Conservation (phyloP, 2,113 vertebrate species). For the Lepidothrix coronata region DNA sequence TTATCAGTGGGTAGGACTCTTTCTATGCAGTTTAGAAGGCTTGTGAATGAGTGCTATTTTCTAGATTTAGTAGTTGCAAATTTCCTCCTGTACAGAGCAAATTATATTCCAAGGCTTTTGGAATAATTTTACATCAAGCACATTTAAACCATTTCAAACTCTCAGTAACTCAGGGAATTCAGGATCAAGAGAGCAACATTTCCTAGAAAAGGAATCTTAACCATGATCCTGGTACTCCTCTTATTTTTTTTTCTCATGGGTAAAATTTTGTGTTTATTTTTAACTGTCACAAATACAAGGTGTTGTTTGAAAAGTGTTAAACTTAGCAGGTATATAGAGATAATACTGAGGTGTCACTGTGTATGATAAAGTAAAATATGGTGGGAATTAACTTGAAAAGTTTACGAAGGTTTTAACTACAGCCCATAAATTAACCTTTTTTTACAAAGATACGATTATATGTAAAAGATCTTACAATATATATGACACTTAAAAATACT, state of each 20-base stretch:
- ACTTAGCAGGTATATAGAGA: conserved; percentile 78
- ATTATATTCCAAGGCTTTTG: background rate
- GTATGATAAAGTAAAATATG: conserved; percentile 74
- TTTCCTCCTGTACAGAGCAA: background rate
- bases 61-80: background rate
- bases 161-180: background rate
- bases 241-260: conserved; percentile 64
- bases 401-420: conserved; percentile 43
- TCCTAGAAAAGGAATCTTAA: conserved; percentile 45
- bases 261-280: conserved; percentile 78
- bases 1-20: background rate
- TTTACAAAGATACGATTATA: conserved; percentile 1
- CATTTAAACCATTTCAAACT: conserved; percentile 15
- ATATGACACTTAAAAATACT: background rate
- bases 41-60: background rate
- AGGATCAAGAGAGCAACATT: background rate
- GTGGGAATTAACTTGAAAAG: conserved; percentile 73
- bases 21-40: background rate
- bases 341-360: conserved; percentile 70
- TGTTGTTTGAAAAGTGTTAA: conserved; percentile 82
- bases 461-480: conserved; percentile 3
- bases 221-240: background rate
- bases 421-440: conserved; percentile 55
- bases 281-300: conserved; percentile 80
- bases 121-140: background rate